Base-by-base conservation (phyloP, 2,113 vertebrate species). In the Prochilodus magdalenae region DNA sequence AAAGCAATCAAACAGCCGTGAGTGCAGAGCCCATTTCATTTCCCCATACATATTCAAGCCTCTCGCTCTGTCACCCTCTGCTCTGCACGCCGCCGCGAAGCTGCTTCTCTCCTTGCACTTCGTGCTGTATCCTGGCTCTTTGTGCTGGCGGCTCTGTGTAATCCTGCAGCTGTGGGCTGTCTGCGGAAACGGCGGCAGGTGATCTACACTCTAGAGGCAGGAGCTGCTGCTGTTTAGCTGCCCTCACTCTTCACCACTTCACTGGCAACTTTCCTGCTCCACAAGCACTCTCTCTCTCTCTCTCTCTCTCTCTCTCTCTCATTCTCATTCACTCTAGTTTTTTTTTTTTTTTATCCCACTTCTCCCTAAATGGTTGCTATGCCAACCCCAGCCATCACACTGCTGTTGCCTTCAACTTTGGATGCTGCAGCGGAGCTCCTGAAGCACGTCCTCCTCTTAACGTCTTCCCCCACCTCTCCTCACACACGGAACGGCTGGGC, bases 371-470 rank as follows among this genome's bases (percentile, higher is more conserved):
- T 57, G 40, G 85, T 86, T 86, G 77, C 81, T 40, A 86, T 86
- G 85, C 85, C 85, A 86, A 86, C 85, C 80, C 27, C 33, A 71
- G 79, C 67, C 74, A 73, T 79, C 82, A 69, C 77, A 44, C 47
- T 77, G 27, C 57, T 76, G 73, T 26, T 67, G 74, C 77, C 75
- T 78, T 66, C 75, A 79, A 83, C 81, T 86, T 77, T 69, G 67
- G 60, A 70, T 73, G 77, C 80, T 75, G 73, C 60, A 65, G 63
- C 33, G 44, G 27, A 29, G 75, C 51, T 70, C 65, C 59, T 66
- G 26, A 63, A 73, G 76, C 75, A 47, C 33, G 18, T 73, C 57
- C 73, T 67, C 77, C 84, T 59, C 63, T 85, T 70, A 36, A 47
- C 72, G 26, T 55, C 49, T 29, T 73, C n/a, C 71, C 55, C 47